These are phyloP conservation scores for Euleptes europaea DNA, from an alignment of 2,113 vertebrate genomes.

Conservation along the genomic window DNA sequence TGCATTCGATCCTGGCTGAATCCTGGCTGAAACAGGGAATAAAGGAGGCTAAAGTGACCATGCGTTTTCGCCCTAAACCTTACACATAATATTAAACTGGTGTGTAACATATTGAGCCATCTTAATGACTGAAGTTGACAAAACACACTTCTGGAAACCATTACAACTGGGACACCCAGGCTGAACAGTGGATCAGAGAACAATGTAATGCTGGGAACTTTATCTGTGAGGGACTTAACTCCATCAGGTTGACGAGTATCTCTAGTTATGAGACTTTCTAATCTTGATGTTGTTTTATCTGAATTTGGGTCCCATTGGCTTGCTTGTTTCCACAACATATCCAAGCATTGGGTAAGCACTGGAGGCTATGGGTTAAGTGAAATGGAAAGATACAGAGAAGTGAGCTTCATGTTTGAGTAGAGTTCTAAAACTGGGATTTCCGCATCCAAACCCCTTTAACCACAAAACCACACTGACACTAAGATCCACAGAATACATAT, in stretches of 20 bases:
- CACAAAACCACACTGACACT: no score
- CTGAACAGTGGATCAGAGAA: not conserved
- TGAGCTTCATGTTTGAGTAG: no score
- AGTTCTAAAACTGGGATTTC: no score
- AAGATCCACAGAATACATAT: no score
- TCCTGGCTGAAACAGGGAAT: no score
- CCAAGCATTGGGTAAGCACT: slow-evolving; percentile 15
- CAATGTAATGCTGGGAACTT: no score
- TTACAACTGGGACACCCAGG: not conserved
- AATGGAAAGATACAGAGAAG: not conserved
- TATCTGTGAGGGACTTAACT: no score
- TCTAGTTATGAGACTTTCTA: not conserved
- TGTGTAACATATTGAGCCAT: not conserved
- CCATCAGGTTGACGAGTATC: not conserved
- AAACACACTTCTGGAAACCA: not conserved
- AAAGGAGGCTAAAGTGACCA: no score
- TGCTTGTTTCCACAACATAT: not conserved
- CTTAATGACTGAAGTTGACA: not conserved
- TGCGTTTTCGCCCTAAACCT: not conserved
- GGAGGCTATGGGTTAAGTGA: not conserved
- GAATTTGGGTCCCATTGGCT: not conserved
- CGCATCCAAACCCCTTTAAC: no score
- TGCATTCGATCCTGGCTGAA: no score
- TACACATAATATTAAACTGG: not conserved
- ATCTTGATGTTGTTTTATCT: not conserved